Conservation (phyloP, 2,888 invertebrate species). For the Lysandra bellargus region DNA sequence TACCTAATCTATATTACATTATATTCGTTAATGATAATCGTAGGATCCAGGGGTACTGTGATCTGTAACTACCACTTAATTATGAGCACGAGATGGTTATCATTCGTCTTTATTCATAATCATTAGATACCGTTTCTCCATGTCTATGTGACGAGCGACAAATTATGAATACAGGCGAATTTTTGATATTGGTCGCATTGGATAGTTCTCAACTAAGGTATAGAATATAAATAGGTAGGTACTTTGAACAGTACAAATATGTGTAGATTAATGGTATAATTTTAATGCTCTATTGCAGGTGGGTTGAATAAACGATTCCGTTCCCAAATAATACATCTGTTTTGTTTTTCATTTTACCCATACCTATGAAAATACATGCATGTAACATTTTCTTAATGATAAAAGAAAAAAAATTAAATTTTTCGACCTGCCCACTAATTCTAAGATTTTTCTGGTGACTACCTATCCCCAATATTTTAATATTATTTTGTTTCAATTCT, state of each 20-base stretch:
- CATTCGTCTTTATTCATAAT: conserved; percentile 34
- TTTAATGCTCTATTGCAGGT: conserved; percentile 76
- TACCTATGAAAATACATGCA: background rate
- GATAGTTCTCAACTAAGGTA: conserved; percentile 67
- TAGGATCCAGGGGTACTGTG: conserved; percentile 73
- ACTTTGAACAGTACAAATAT: conserved; percentile 77
- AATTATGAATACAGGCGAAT: conserved; percentile 45
- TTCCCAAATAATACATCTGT: conserved; percentile 66
- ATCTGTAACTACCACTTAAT: conserved; percentile 66
- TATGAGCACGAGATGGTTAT: conserved; percentile 57
- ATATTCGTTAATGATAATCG: conserved; percentile 54
- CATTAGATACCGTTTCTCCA: background rate
- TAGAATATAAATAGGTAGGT: conserved; percentile 74
- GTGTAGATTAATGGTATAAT: conserved; percentile 76
- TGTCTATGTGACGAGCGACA: conserved; percentile 32
- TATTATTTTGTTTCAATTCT: too few relatives aligned
- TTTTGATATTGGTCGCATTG: conserved; percentile 64
- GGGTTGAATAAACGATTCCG: conserved; percentile 80
- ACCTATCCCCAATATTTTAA: too few relatives aligned
- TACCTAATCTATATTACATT: conserved; percentile 50
- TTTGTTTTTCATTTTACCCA: conserved; percentile 49
- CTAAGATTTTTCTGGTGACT: too few relatives aligned
- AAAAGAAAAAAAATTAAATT: too few relatives aligned
- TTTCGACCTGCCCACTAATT: too few relatives aligned
- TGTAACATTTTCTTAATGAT: too few relatives aligned